These are phyloP conservation scores for Camponotus vicinus DNA, from an alignment of 1,140 invertebrate genomes.

Conservation along the genomic window DNA sequence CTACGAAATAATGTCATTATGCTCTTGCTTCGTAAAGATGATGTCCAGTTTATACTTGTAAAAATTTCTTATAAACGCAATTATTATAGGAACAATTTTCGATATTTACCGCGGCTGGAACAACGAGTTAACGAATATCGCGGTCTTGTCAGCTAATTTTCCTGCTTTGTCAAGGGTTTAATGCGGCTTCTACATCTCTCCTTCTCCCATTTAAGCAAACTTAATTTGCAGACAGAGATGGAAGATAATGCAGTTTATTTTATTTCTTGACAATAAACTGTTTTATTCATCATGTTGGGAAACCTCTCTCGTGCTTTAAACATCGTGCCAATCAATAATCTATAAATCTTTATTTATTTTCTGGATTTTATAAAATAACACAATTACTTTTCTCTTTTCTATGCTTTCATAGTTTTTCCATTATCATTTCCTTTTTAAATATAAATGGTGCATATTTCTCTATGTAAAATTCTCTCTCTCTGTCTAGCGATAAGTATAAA, in stretches of 20 bases:
- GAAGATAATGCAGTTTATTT: slow-evolving; percentile 43
- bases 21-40: background rate
- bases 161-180: slow-evolving; percentile 39
- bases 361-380: background rate
- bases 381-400: background rate
- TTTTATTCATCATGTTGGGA: background rate
- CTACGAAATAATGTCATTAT: background rate
- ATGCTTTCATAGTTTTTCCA: background rate
- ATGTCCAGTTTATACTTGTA: background rate
- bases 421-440: background rate
- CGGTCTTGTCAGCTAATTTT: slow-evolving; percentile 19
- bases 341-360: background rate
- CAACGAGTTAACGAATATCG: slow-evolving; percentile 26
- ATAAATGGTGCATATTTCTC: background rate
- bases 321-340: background rate
- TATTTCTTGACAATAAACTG: slow-evolving; percentile 44
- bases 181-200: slow-evolving; percentile 45
- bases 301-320: background rate
- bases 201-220: slow-evolving; percentile 44
- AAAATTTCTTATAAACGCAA: no score
- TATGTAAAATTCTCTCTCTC: background rate
- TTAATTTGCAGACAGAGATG: slow-evolving; percentile 41
- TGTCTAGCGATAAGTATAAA: no score
- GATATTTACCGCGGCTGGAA: slow-evolving; percentile 30
- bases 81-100: slow-evolving; percentile 3